Evolutionary conservation across 1,140 invertebrate species (phyloP), one percentile per base, ranked within the genome.

Genomic region (Scaptomyza hsui): DNA sequence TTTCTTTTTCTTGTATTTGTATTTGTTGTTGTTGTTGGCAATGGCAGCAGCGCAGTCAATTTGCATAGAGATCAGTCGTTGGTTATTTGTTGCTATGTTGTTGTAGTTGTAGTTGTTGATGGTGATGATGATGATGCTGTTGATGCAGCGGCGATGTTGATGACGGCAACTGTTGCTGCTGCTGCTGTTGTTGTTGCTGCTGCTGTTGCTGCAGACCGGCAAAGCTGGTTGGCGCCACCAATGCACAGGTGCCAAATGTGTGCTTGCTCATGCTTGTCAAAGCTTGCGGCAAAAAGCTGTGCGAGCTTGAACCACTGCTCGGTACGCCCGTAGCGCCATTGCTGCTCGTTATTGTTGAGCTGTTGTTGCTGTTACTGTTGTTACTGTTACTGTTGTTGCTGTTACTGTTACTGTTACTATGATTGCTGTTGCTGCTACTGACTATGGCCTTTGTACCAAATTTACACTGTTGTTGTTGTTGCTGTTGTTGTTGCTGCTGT

Each of bases 51-150:
- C 63, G 52, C 79, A 78, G 89, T 90, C 89, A 90, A 88, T 89
- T 80, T 55, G 77, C 77, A 72, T 78, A 70, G 89, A 90, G 89
- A 90, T 90, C 89, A 90, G 85, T 89, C 85, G 64, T 83, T 90
- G 75, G 78, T 82, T 88, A 89, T 89, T 89, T 88, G 60, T 73
- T 53, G 69, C 64, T 77, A 60, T 77, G 52, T 69, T 69, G 74
- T 44, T 78, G 64, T 29, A 48, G 55, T 53, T 59, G 64, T 4
- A 32, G 53, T 32, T 47, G 60, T 7, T 48, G 64, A 7, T 48
- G 62, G 12, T 80, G 77, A 18, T 82, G 65, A 16, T 77, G 70
- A 52, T 70, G 61, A 29, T 74, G 76, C 9, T 63, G 67, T 48
- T 67, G 71, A 37, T 59, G 53, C 32, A 37, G 44, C 18, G 37